Conservation (phyloP, 1,140 invertebrate genomes). For the Paraescarpia echinospica region DNA sequence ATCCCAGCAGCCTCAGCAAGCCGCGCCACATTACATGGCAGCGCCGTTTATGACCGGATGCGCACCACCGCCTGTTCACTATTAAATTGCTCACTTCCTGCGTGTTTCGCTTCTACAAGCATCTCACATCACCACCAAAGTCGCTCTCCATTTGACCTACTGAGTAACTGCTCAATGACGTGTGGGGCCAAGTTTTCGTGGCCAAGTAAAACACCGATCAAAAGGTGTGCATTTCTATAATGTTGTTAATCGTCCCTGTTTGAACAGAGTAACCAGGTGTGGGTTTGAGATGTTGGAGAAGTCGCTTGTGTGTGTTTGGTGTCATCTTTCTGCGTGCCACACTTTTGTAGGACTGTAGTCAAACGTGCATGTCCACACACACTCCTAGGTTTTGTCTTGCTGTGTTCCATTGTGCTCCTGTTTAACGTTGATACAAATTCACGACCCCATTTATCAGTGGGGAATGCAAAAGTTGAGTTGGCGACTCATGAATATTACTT, state of each 20-base stretch:
- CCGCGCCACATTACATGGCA: neutral
- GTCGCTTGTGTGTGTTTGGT: neutral
- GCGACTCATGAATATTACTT: neutral
- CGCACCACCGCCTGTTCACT: neutral
- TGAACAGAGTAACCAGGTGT: neutral
- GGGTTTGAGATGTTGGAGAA: neutral
- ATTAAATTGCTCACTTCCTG: neutral
- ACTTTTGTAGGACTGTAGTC: neutral
- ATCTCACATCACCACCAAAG: neutral
- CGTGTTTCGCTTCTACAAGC: neutral
- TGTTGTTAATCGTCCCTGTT: neutral
- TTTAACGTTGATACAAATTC: neutral
- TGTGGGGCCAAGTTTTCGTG: neutral
- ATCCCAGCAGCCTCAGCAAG: conserved; percentile 3
- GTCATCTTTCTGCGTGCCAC: neutral
- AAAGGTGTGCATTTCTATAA: neutral
- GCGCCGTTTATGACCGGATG: neutral
- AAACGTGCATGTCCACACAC: neutral
- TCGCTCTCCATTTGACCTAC: neutral
- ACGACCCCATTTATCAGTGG: neutral
- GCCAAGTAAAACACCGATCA: neutral
- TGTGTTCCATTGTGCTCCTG: neutral
- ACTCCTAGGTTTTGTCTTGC: neutral
- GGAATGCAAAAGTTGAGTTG: neutral
- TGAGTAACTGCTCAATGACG: neutral